A percentile compares a stretch with the other conserved stretches of the same genome.
Evolutionary conservation across 1,140 invertebrate species (phyloP).

Genomic region (Wiebesia pumilae): DNA sequence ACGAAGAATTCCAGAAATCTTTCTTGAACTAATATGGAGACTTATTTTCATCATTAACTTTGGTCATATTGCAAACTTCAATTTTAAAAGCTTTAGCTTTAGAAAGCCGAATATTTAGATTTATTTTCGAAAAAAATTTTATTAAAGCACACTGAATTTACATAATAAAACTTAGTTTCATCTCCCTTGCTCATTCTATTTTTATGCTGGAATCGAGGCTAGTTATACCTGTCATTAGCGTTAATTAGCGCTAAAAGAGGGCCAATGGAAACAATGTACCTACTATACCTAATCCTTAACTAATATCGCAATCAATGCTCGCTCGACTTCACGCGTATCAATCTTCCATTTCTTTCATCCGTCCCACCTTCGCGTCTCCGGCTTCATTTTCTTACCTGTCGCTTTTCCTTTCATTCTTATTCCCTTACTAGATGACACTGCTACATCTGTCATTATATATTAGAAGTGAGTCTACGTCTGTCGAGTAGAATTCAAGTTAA

Average conservation of each 20-base stretch:
- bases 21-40: no score
- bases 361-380: background rate
- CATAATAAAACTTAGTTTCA: background rate
- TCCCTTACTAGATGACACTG: background rate
- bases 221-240: background rate
- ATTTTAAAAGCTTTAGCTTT: no score
- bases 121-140: no score
- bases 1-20: no score
- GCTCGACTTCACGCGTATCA: conserved; percentile 30
- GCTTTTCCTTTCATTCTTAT: background rate
- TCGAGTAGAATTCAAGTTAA: no score
- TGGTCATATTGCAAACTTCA: no score
- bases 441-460: no score
- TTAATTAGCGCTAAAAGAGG: background rate
- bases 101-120: no score
- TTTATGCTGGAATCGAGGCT: background rate
- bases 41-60: no score
- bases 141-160: no score
- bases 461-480: no score
- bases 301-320: conserved; percentile 29
- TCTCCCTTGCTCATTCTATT: background rate
- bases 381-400: background rate
- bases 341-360: background rate
- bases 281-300: conserved; percentile 34
- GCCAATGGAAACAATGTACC: background rate